A percentile compares a stretch with the other conserved stretches of the same genome.
phyloP scores from a whole-genome alignment of 2,797 vertebrate genomes.

The Anniella stebbinsi region DNA sequence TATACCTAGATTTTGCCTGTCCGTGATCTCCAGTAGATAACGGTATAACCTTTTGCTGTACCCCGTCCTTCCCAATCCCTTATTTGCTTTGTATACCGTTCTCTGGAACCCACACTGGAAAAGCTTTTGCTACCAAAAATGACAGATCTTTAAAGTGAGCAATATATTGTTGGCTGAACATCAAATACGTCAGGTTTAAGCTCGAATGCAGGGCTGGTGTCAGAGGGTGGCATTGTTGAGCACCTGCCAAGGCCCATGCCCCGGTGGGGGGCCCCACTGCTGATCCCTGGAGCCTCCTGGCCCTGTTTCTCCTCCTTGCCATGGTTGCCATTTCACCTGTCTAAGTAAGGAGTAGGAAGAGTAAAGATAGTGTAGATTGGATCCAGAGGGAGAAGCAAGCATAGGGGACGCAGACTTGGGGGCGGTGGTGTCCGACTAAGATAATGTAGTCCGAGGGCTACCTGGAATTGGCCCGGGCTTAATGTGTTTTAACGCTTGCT shows the following conservation, averaged over 20 bases:
- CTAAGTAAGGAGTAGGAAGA: not conserved
- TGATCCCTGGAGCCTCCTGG: not conserved
- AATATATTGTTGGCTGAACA: not conserved
- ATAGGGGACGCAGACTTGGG: not conserved
- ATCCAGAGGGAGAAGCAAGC: not conserved
- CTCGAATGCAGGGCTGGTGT: not conserved
- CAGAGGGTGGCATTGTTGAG: not conserved
- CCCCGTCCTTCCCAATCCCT: not conserved
- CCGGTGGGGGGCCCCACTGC: not conserved
- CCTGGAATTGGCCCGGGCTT: too few species aligned
- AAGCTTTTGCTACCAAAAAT: not conserved
- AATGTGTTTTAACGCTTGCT: not conserved
- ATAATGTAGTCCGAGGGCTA: too few species aligned
- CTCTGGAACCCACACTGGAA: not conserved
- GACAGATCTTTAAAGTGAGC: not conserved
- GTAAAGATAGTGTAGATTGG: not conserved
- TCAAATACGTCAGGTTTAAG: accelerated
- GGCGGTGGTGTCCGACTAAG: not conserved
- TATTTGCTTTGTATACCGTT: not conserved
- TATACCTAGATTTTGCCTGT: not conserved
- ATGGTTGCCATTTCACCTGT: not conserved
- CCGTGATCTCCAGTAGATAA: not conserved
- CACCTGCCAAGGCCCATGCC: not conserved
- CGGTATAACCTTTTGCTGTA: not conserved
- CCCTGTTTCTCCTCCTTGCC: not conserved